Evolutionary conservation across 92 coral and sea anemone species (phyloP).

Genomic region (Actinernus sp.): DNA sequence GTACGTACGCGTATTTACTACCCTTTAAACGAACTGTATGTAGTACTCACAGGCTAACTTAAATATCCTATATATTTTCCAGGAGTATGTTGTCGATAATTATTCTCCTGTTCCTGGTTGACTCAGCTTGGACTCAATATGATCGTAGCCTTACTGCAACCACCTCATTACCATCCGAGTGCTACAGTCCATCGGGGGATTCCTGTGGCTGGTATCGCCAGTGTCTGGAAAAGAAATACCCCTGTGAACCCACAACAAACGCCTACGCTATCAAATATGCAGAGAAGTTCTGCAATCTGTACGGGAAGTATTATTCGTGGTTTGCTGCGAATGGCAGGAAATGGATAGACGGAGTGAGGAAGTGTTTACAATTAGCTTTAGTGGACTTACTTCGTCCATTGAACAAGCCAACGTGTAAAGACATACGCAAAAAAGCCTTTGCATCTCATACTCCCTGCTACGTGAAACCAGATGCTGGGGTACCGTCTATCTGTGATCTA

Average conservation of each 20-base stretch:
- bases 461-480: constrained; percentile 48
- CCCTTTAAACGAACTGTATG: too few relatives aligned
- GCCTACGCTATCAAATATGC: constrained; percentile 75
- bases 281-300: constrained; percentile 63
- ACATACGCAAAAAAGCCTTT: constrained; percentile 55
- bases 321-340: constrained; percentile 35
- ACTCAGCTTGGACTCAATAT: constrained; percentile 20
- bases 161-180: constrained; percentile 42
- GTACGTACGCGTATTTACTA: too few relatives aligned
- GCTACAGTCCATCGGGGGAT: constrained; percentile 71
- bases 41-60: too few relatives aligned
- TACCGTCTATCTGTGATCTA: constrained; percentile 72
- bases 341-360: constrained; percentile 69
- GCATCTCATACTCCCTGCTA: constrained; percentile 70
- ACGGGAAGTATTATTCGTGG: neutral
- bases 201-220: constrained; percentile 70
- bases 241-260: constrained; percentile 61
- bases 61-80: too few relatives aligned
- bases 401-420: constrained; percentile 36
- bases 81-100: too few relatives aligned
- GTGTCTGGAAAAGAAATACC: constrained; percentile 63
- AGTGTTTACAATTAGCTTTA: constrained; percentile 64
- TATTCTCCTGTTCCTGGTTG: constrained; percentile 10
- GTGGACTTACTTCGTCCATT: constrained; percentile 68
- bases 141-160: neutral